phyloP scores from a whole-genome alignment of 1,140 invertebrate species.

The Eueides isabella region DNA sequence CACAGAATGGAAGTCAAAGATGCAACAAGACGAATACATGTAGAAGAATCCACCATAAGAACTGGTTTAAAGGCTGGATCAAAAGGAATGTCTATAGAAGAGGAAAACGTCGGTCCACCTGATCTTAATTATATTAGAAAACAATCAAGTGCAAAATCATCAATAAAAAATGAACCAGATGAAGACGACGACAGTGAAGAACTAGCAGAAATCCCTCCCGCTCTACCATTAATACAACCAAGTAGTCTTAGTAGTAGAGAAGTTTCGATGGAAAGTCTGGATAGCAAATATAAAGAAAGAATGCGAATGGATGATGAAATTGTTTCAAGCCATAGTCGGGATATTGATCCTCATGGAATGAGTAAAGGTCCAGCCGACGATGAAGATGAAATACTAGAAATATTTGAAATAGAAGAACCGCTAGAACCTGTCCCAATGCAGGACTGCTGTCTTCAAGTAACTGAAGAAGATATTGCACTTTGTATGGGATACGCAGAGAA shows the following conservation, averaged over 20 bases:
- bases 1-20: constrained; percentile 80
- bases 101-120: constrained; percentile 73
- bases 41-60: constrained; percentile 83
- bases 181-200: constrained; percentile 89
- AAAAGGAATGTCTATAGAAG: constrained; percentile 77
- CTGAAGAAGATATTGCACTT: constrained; percentile 94
- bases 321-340: constrained; percentile 76
- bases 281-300: constrained; percentile 86
- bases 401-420: constrained; percentile 91
- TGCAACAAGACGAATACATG: constrained; percentile 78
- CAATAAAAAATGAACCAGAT: constrained; percentile 76
- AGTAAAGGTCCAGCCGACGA: constrained; percentile 80
- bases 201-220: constrained; percentile 88
- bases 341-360: constrained; percentile 74
- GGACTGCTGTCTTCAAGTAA: constrained; percentile 93
- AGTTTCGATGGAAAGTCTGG: constrained; percentile 90
- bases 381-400: constrained; percentile 90
- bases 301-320: constrained; percentile 83
- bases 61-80: constrained; percentile 82
- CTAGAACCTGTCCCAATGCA: constrained; percentile 91
- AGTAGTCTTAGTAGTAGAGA: constrained; percentile 86
- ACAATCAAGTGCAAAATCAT: constrained; percentile 48
- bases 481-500: constrained; percentile 91
- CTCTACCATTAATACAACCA: constrained; percentile 88
- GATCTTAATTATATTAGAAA: constrained; percentile 44